Conservation (phyloP, 2,113 vertebrate species). For the Tragelaphus scriptus region DNA sequence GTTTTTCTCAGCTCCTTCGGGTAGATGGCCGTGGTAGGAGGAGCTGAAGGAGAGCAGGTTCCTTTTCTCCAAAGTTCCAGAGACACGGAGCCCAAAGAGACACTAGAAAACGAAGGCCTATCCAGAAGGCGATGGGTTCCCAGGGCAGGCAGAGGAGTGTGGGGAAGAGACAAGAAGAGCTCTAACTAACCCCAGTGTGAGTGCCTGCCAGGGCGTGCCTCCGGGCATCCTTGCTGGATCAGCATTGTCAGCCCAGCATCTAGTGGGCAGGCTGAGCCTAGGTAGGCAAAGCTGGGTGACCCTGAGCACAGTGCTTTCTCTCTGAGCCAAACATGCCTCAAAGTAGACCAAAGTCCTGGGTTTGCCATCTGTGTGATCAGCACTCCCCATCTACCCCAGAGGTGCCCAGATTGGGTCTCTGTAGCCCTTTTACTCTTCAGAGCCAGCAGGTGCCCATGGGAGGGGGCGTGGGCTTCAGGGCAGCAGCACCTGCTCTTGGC, state of each 20-base stretch:
- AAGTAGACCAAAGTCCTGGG: not conserved
- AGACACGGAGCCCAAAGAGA: not conserved
- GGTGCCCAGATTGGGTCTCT: not conserved
- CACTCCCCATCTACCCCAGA: not conserved
- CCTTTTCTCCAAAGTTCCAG: not conserved
- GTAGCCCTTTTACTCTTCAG: not conserved
- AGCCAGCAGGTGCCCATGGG: not conserved
- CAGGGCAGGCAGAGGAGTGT: not conserved
- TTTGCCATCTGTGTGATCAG: not conserved
- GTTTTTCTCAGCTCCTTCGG: constrained; percentile 33
- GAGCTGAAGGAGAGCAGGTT: not conserved
- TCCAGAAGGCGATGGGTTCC: not conserved
- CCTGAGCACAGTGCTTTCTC: not conserved
- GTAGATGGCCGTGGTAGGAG: not conserved
- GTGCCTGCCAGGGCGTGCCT: not conserved
- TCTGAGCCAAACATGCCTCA: not conserved
- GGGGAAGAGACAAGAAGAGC: not conserved
- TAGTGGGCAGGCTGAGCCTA: not conserved
- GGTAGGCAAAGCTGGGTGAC: not conserved
- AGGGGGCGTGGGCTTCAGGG: not conserved
- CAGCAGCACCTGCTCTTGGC: not conserved
- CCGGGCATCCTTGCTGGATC: not conserved
- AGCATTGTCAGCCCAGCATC: not conserved
- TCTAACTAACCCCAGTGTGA: not conserved
- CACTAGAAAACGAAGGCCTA: not conserved